Evolutionary conservation across 2,113 vertebrate genomes (phyloP).

Genomic region (Platanista minor): DNA sequence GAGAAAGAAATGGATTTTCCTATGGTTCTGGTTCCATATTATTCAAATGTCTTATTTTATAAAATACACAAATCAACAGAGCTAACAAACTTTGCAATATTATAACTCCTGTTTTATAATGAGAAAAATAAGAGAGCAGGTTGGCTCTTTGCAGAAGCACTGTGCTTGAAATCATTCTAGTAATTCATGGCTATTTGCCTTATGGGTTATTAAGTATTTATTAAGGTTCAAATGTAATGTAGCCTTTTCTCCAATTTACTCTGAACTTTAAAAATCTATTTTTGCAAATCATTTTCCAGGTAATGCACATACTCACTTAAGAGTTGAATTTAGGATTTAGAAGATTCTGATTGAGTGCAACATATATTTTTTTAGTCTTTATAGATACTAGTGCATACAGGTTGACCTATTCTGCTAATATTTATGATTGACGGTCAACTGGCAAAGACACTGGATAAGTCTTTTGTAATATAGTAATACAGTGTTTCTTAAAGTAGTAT

Average conservation of each 20-base stretch:
- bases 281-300: slow-evolving; percentile 72
- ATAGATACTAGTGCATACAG: slow-evolving; percentile 29
- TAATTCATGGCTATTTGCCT: slow-evolving; percentile 60
- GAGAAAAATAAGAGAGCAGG: slow-evolving; percentile 64
- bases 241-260: slow-evolving; percentile 73
- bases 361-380: slow-evolving; percentile 45
- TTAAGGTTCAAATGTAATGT: slow-evolving; percentile 71
- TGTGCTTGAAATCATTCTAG: slow-evolving; percentile 62
- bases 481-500: slow-evolving; percentile 74
- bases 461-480: slow-evolving; percentile 39
- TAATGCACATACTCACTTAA: slow-evolving; percentile 59
- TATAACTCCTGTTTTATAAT: slow-evolving; percentile 43
- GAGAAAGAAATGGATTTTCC: slow-evolving; percentile 78
- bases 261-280: slow-evolving; percentile 67
- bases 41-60: slow-evolving; percentile 73
- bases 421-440: slow-evolving; percentile 72
- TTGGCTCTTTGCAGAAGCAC: slow-evolving; percentile 29
- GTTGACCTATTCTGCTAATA: slow-evolving; percentile 49
- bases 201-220: slow-evolving; percentile 72
- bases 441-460: slow-evolving; percentile 67
- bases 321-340: slow-evolving; percentile 38
- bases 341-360: slow-evolving; percentile 49
- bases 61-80: slow-evolving; percentile 52
- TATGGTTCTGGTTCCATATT: slow-evolving; percentile 69
- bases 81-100: slow-evolving; percentile 49